Evolutionary conservation across 1,140 invertebrate species (phyloP), one percentile per base, ranked within the genome.

Genomic region (Papilio helenus): DNA sequence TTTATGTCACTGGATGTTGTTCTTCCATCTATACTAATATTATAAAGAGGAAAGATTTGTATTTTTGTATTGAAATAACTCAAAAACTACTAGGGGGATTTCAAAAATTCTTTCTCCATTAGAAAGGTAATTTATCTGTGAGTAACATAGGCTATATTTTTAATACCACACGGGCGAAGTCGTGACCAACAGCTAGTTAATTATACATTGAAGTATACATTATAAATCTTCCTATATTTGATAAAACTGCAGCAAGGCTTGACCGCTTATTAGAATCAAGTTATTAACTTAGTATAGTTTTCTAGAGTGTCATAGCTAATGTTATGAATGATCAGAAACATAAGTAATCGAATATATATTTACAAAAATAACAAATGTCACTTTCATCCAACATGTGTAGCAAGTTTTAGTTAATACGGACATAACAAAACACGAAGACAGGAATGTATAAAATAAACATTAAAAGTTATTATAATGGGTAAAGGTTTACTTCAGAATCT

Each of bases 361-460:
- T 58, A n/a, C 20, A 58, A 68, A 29, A 68, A 68, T 34, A 29
- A 68, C 61, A 68, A 29, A 68, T 68, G 20, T 26, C 58, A 61
- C 23, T 61, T 29, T 68, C 61, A 3, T 68, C 26, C 26, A 68
- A 29, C 58, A 26, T 61, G 55, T 58, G 9, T 23, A 61, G 58
- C 26, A 61, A 61, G 58, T 61, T 61, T 12, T 26, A 23, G 20
- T 61, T 61, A 23, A 2, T 23, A 12, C 10, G 58, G 9, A 26
- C 12, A 61, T 26, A 61, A 26, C 61, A 68, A 68, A 68, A 68
- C 61, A 68, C 29, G 23, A 61, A 68, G 61, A 4, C 12, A 68
- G 61, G 61, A 68, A 68, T 68, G 61, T 68, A 4, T 68, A 68
- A 68, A 68, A 68, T 18, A 68, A 68, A 68, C 61, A 7, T 68